Percentiles rank a stretch among this genome's conserved stretches.
phyloP scores from a whole-genome alignment of 2,888 invertebrate genomes.

The Xylocampa areola region DNA sequence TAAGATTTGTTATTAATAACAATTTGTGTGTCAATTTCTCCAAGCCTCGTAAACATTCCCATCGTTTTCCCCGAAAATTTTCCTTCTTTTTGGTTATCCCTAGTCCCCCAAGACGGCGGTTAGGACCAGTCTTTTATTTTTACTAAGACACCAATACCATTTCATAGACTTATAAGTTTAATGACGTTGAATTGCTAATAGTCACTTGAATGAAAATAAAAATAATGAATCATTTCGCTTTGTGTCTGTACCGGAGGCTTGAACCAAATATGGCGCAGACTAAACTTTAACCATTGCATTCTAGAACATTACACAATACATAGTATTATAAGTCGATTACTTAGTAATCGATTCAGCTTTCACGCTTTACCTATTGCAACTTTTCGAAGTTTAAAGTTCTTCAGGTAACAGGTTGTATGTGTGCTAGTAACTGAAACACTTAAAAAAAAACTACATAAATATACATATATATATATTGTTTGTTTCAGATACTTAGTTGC shows the following conservation, averaged over 20 bases:
- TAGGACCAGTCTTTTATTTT: too few species aligned
- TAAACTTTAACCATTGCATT: slow-evolving; percentile 18
- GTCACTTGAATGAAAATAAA: slow-evolving; percentile 38
- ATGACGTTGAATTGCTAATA: slow-evolving; percentile 19
- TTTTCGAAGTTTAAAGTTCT: slow-evolving; percentile 4
- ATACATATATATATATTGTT: not conserved
- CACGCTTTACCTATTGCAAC: slow-evolving; percentile 9
- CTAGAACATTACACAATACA: slow-evolving; percentile 21
- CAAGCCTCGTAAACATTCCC: not conserved
- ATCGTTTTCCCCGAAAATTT: slow-evolving; percentile 17
- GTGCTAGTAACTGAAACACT: too few species aligned
- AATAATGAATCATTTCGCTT: slow-evolving; percentile 37
- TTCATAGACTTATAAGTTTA: slow-evolving; percentile 13
- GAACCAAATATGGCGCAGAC: slow-evolving; percentile 31
- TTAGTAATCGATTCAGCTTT: slow-evolving; percentile 10
- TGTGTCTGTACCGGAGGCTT: slow-evolving; percentile 31
- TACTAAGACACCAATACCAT: too few species aligned
- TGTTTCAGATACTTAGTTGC: too few species aligned
- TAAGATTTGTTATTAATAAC: too few species aligned
- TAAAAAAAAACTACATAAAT: too few species aligned
- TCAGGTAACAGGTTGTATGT: not conserved
- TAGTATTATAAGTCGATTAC: too few species aligned
- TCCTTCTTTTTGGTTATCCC: slow-evolving; percentile 18
- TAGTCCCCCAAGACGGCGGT: too few species aligned
- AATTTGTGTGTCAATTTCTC: not conserved